phyloP scores from a whole-genome alignment of 1,140 invertebrate species.

The Globodera ellingtonae region DNA sequence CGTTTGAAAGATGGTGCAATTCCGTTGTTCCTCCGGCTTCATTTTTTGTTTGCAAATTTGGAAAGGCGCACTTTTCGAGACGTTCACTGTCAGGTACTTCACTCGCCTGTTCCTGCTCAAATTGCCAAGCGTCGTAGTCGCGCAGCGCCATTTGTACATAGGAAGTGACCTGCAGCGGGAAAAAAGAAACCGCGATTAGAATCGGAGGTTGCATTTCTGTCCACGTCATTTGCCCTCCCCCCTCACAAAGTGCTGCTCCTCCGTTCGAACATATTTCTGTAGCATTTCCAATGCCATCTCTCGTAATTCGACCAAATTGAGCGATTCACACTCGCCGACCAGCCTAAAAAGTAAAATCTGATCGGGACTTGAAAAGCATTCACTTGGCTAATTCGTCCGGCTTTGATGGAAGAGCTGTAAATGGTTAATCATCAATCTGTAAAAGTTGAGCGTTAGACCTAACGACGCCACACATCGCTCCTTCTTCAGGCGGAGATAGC shows the following conservation, averaged over 20 bases:
- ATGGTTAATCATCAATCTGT: background rate
- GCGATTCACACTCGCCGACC: conserved; percentile 63
- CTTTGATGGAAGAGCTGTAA: conserved; percentile 60
- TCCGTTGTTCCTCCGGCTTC: background rate
- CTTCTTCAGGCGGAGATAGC: conserved; percentile 63
- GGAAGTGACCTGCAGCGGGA: conserved; percentile 42
- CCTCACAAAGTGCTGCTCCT: conserved; percentile 61
- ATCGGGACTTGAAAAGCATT: background rate
- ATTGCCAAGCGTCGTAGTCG: conserved; percentile 64
- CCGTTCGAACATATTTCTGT: conserved; percentile 61
- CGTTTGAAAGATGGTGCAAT: background rate
- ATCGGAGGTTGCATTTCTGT: background rate
- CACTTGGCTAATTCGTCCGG: conserved; percentile 64
- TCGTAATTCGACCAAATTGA: conserved; percentile 61
- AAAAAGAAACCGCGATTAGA: background rate
- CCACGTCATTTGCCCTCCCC: too few species aligned
- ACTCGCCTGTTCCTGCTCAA: conserved; percentile 57
- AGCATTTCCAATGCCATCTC: conserved; percentile 60
- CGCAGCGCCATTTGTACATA: conserved; percentile 57
- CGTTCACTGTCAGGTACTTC: background rate
- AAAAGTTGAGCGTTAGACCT: background rate
- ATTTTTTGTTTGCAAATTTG: background rate
- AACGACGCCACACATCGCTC: conserved; percentile 60
- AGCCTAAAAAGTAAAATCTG: conserved; percentile 42
- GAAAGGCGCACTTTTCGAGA: background rate